Evolutionary conservation across 2,113 vertebrate genomes (phyloP).

Genomic region (Bubo blakistoni): DNA sequence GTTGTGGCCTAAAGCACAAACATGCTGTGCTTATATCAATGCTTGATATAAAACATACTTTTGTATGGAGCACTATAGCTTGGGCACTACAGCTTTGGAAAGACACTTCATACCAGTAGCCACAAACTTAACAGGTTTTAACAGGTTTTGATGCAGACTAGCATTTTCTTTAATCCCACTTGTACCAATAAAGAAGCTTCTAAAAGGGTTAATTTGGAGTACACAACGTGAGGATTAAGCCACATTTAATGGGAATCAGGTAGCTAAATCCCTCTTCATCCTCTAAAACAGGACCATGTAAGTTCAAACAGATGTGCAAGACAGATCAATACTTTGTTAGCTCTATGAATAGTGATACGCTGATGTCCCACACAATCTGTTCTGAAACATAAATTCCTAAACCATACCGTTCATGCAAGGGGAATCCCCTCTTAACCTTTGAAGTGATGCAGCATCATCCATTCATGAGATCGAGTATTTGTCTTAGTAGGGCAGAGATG

Average conservation of each 20-base stretch:
- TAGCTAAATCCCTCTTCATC: conserved; percentile 27
- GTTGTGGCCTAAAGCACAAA: neutral
- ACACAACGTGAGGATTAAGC: neutral
- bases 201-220: conserved; percentile 34
- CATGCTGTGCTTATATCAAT: neutral
- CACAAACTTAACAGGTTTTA: neutral
- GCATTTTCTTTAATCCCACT: neutral
- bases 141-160: neutral
- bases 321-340: neutral
- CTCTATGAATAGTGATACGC: neutral
- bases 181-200: neutral
- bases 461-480: neutral
- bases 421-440: neutral
- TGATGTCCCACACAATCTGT: neutral
- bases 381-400: neutral
- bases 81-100: neutral
- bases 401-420: neutral
- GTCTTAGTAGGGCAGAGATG: neutral
- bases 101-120: neutral
- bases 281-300: conserved; percentile 1
- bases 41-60: neutral
- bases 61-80: neutral
- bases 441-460: neutral
- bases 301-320: conserved; percentile 36
- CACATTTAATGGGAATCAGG: conserved; percentile 20